phyloP scores from a whole-genome alignment of 1,140 invertebrate species.

The Drosophila sp. region DNA sequence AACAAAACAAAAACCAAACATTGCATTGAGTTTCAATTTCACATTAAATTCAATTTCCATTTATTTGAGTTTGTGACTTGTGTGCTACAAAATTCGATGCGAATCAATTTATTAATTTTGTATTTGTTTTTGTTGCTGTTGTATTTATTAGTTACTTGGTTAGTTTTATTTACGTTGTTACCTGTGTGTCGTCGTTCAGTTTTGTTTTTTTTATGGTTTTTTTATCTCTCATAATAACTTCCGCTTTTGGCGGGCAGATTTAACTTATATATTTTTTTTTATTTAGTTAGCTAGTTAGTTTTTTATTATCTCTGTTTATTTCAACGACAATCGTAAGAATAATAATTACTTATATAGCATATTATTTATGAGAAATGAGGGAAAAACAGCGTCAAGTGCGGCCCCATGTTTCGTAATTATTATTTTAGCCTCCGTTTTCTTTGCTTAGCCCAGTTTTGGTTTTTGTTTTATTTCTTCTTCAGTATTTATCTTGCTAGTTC shows the following conservation, averaged over 20 bases:
- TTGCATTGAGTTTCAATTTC: constrained; percentile 20
- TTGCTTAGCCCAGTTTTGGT: constrained; percentile 48
- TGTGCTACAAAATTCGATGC: constrained; percentile 5
- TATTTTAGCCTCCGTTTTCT: constrained; percentile 53
- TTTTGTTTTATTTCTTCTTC: constrained; percentile 27
- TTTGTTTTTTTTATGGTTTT: constrained; percentile 26
- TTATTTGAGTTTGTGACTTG: not conserved
- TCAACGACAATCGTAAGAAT: constrained; percentile 31
- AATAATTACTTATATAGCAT: constrained; percentile 42
- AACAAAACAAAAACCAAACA: constrained; percentile 34
- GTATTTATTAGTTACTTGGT: constrained; percentile 26
- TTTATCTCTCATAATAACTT: constrained; percentile 75
- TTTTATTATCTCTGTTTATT: constrained; percentile 18
- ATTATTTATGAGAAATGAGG: constrained; percentile 55
- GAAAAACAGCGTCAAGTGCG: constrained; percentile 20
- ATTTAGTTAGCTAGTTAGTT: constrained; percentile 15
- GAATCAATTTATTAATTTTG: constrained; percentile 3
- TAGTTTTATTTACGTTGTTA: constrained; percentile 12
- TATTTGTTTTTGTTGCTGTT: constrained; percentile 27
- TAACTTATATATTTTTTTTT: constrained; percentile 6
- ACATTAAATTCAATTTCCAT: constrained; percentile 13
- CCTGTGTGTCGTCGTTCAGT: constrained; percentile 1
- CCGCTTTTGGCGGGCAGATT: constrained; percentile 52
- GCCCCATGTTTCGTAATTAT: constrained; percentile 36
- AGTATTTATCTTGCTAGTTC: constrained; percentile 30